Percentiles rank a stretch among this genome's conserved stretches.
Conservation (phyloP, 2,113 vertebrate genomes). For the Trogon melanurus region DNA sequence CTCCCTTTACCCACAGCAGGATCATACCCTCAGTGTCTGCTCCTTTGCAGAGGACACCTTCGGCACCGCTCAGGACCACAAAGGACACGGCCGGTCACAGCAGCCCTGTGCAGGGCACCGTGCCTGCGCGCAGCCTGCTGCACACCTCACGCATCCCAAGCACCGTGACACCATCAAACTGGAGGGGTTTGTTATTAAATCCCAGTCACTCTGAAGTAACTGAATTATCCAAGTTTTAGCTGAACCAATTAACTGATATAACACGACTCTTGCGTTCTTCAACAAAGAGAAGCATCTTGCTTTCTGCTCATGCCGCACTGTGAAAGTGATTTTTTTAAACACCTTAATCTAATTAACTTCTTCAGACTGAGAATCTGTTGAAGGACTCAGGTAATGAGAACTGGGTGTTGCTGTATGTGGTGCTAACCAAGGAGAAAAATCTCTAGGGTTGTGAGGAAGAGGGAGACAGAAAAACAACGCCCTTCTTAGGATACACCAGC, state of each 20-base stretch:
- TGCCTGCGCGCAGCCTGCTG: background rate
- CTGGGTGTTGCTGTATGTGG: background rate
- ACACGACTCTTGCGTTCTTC: background rate
- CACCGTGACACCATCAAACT: background rate
- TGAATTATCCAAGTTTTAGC: background rate
- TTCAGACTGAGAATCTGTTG: background rate
- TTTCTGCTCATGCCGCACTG: slow-evolving; percentile 1
- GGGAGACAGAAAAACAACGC: background rate
- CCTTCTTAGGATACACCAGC: background rate
- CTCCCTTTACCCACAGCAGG: background rate
- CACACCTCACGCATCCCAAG: background rate
- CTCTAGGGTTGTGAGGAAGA: background rate
- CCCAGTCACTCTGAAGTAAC: background rate
- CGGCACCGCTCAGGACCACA: background rate
- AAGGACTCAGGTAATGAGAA: slow-evolving; percentile 1
- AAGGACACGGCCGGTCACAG: rapidly evolving
- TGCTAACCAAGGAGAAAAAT: background rate
- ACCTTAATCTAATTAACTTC: slow-evolving; percentile 41
- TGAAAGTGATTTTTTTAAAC: slow-evolving; percentile 4
- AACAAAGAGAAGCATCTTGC: background rate
- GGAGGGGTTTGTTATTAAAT: background rate
- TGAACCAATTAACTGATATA: slow-evolving; percentile 49
- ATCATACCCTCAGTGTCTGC: background rate
- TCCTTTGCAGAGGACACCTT: background rate
- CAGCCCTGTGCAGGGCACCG: background rate